Conservation (phyloP, 2,797 vertebrate genomes). For the Margarornis squamiger region DNA sequence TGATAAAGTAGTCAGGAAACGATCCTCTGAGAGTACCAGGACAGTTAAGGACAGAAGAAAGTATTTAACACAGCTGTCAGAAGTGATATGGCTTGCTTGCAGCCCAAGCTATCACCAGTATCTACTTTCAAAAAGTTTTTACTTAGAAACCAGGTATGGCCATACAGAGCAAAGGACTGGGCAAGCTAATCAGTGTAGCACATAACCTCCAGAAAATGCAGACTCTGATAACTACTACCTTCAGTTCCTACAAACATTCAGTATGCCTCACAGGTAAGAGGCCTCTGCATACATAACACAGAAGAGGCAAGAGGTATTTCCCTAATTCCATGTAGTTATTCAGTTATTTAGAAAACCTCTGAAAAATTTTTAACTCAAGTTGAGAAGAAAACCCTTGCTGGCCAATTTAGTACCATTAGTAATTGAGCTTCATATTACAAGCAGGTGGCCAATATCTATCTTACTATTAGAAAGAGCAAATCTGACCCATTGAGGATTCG, state of each 20-base stretch:
- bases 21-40: slow-evolving; percentile 83
- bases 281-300: background rate
- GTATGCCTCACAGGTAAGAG: background rate
- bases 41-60: background rate
- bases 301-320: background rate
- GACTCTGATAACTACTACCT: background rate
- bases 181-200: background rate
- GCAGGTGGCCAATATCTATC: background rate
- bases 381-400: background rate
- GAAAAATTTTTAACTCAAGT: background rate
- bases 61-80: background rate
- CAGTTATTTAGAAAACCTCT: background rate
- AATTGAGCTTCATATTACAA: background rate
- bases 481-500: background rate
- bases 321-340: background rate
- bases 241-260: background rate
- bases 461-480: background rate
- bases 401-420: background rate
- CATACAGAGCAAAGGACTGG: background rate
- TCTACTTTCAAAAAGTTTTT: background rate
- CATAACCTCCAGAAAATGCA: background rate
- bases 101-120: background rate
- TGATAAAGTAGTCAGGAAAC: slow-evolving; percentile 84
- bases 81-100: background rate
- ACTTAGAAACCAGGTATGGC: background rate